Percentiles rank a stretch among this genome's conserved stretches.
Evolutionary conservation across 2,113 vertebrate species (phyloP).

Genomic region (Oryzias melastigma): DNA sequence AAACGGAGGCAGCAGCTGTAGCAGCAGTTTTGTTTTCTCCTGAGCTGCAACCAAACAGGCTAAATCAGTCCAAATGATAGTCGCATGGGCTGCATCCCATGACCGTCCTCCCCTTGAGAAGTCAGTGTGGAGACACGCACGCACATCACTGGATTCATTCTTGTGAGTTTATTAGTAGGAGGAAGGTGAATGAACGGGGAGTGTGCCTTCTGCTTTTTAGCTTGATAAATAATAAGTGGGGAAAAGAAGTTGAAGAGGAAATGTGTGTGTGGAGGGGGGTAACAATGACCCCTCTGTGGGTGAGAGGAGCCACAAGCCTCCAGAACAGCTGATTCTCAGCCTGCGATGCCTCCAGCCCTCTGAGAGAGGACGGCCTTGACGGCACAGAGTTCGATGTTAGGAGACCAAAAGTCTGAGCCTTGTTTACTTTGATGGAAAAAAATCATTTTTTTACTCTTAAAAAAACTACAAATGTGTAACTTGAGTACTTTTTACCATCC

Average conservation of each 20-base stretch:
- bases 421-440: too few relatives aligned
- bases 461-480: background rate
- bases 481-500: background rate
- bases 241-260: constrained; percentile 7
- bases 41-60: constrained; percentile 45
- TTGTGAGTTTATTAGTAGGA: constrained; percentile 1
- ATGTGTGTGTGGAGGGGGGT: constrained; percentile 34
- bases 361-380: constrained; percentile 34
- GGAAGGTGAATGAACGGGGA: constrained; percentile 11
- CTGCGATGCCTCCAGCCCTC: constrained; percentile 35
- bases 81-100: constrained; percentile 64
- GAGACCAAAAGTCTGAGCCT: constrained; percentile 22
- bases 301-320: constrained; percentile 56
- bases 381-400: constrained; percentile 17
- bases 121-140: constrained; percentile 25
- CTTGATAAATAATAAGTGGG: background rate
- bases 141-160: constrained; percentile 3
- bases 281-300: constrained; percentile 68
- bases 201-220: constrained; percentile 6
- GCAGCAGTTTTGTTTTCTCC: constrained; percentile 39
- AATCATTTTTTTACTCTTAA: too few relatives aligned
- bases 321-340: constrained; percentile 64
- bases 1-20: constrained; percentile 27
- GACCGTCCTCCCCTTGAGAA: constrained; percentile 44
- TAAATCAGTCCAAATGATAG: constrained; percentile 62